Conservation (phyloP, 2,113 vertebrate species). For the Procavia capensis region DNA sequence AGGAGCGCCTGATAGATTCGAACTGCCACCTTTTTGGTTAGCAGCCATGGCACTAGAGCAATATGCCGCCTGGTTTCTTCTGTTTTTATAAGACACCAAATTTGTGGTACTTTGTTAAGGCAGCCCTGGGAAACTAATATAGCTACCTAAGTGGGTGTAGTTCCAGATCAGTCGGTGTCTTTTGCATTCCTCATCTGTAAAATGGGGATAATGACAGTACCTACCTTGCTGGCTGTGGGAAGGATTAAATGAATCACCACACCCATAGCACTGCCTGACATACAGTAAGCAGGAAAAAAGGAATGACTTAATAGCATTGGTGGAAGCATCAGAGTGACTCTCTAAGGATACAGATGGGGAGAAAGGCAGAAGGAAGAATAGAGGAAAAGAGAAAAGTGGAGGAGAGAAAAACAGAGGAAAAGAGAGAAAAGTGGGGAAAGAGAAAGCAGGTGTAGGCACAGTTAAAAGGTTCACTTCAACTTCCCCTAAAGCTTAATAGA, state of each 20-base stretch:
- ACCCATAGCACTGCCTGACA: fast-evolving
- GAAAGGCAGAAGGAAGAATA: neutral
- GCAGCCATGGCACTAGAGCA: too few relatives aligned
- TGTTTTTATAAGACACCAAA: neutral
- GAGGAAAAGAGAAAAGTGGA: neutral
- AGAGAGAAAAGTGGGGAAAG: neutral
- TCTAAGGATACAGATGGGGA: neutral
- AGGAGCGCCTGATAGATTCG: too few relatives aligned
- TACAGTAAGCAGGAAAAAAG: neutral
- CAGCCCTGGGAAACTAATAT: neutral
- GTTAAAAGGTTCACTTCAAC: constrained; percentile 89
- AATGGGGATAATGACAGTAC: neutral
- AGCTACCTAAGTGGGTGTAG: neutral
- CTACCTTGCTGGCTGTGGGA: neutral
- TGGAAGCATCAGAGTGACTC: neutral
- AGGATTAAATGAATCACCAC: neutral
- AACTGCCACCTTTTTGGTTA: too few relatives aligned
- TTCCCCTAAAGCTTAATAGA: constrained; percentile 96
- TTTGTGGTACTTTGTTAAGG: neutral
- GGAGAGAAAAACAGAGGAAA: neutral
- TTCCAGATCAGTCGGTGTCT: neutral
- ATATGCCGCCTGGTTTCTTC: too few relatives aligned
- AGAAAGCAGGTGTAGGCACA: constrained; percentile 15
- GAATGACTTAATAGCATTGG: neutral
- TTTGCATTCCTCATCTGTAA: neutral